phyloP scores from a whole-genome alignment of 2,113 vertebrate genomes.

The Poeciliopsis occidentalis region DNA sequence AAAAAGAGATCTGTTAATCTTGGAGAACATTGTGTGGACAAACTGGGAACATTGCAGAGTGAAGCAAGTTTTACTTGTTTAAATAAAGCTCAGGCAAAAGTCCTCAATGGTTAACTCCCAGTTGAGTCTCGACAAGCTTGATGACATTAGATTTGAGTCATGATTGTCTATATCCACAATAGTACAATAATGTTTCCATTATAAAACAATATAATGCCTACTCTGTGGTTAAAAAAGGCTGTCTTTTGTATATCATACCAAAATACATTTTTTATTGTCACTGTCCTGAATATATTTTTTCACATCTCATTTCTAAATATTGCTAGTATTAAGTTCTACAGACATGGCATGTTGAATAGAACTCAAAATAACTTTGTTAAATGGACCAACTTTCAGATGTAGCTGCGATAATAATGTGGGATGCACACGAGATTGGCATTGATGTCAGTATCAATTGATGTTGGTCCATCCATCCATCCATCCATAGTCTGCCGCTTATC shows the following conservation, averaged over 20 bases:
- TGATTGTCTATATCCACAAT: no score
- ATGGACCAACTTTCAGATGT: not conserved
- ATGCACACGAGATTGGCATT: no score
- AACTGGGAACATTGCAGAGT: slow-evolving; percentile 11
- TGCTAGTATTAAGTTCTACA: not conserved
- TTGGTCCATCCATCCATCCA: no score
- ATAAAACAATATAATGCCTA: not conserved
- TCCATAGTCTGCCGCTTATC: no score
- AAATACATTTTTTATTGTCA: not conserved
- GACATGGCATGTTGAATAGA: not conserved
- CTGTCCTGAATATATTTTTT: not conserved
- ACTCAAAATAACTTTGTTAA: not conserved
- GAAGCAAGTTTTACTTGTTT: slow-evolving; percentile 19
- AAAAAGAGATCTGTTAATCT: slow-evolving; percentile 22
- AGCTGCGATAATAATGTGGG: not conserved
- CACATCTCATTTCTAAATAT: no score
- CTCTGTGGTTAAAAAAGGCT: not conserved
- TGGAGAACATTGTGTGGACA: slow-evolving; percentile 42
- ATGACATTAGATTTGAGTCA: slow-evolving; percentile 2
- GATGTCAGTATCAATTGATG: no score
- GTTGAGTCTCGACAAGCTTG: slow-evolving; percentile 44
- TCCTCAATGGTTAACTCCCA: slow-evolving; percentile 4
- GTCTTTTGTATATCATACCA: not conserved
- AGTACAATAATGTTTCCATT: not conserved
- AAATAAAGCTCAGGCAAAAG: slow-evolving; percentile 48